Conservation (phyloP, 2,888 invertebrate genomes). For the Pristionchus entomophagus region DNA sequence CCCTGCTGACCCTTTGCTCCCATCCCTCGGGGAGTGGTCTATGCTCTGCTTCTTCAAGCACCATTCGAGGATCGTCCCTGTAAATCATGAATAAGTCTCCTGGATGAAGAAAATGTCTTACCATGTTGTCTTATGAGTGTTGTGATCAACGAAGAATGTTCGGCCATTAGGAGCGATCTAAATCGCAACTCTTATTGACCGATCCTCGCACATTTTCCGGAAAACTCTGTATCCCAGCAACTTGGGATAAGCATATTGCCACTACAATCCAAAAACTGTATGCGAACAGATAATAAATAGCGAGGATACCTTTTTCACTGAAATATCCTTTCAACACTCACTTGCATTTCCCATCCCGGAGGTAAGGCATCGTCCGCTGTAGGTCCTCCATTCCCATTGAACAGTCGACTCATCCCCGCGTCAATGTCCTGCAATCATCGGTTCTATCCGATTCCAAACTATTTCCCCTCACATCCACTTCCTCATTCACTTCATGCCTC, state of each 20-base stretch:
- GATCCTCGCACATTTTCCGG: no score
- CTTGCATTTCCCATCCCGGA: slow-evolving; percentile 89
- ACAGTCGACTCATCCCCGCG: slow-evolving; percentile 62
- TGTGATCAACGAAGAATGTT: slow-evolving; percentile 97
- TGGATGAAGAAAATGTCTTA: no score
- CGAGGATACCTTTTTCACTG: no score
- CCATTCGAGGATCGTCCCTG: slow-evolving; percentile 78
- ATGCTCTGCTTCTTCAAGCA: slow-evolving; percentile 81
- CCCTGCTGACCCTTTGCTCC: slow-evolving; percentile 88
- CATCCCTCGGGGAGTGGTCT: slow-evolving; percentile 95
- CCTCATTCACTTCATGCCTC: slow-evolving; percentile 23
- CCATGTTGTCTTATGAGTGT: slow-evolving; percentile 94
- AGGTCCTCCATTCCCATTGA: slow-evolving; percentile 53
- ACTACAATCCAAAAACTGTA: no score
- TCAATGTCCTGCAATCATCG: slow-evolving; percentile 54
- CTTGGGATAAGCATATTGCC: no score
- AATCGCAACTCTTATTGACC: no score
- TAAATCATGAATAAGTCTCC: no score
- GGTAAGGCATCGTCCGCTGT: slow-evolving; percentile 75
- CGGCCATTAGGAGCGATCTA: slow-evolving; percentile 90
- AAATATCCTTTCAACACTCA: no score
- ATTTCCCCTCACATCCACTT: slow-evolving; percentile 4
- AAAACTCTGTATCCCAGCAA: no score
- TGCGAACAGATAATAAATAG: no score
- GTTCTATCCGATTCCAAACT: not conserved